phyloP scores from a whole-genome alignment of 2,113 vertebrate species.

The Columba livia region DNA sequence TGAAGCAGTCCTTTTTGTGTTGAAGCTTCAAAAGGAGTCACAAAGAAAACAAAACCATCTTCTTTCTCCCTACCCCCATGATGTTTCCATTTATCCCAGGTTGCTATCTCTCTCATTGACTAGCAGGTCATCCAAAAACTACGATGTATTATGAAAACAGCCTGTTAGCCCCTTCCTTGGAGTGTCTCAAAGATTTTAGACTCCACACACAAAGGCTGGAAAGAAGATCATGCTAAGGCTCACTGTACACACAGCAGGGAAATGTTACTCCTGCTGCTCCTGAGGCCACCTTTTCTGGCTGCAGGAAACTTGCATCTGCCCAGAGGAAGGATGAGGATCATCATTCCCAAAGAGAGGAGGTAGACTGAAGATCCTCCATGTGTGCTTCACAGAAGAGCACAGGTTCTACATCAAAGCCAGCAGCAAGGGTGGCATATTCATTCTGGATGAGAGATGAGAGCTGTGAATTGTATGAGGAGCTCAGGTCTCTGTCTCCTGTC shows the following conservation, averaged over 20 bases:
- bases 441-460: background rate
- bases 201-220: background rate
- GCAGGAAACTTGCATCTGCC: background rate
- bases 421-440: background rate
- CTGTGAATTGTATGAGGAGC: background rate
- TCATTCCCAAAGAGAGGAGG: background rate
- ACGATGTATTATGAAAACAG: background rate
- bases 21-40: conserved; percentile 42
- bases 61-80: background rate
- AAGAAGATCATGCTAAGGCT: background rate
- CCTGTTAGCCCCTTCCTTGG: background rate
- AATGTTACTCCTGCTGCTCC: background rate
- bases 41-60: conserved; percentile 22
- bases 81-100: conserved; percentile 24
- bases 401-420: background rate
- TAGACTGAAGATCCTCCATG: background rate
- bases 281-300: background rate
- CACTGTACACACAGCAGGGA: background rate
- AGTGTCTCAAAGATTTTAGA: background rate
- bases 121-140: background rate
- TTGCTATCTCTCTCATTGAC: background rate
- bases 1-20: conserved; percentile 13
- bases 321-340: rapidly evolving
- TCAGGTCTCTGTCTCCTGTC: background rate
- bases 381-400: background rate